Evolutionary conservation across 1,140 invertebrate genomes (phyloP), one percentile per base, ranked within the genome.

Genomic region (Formica selysi): DNA sequence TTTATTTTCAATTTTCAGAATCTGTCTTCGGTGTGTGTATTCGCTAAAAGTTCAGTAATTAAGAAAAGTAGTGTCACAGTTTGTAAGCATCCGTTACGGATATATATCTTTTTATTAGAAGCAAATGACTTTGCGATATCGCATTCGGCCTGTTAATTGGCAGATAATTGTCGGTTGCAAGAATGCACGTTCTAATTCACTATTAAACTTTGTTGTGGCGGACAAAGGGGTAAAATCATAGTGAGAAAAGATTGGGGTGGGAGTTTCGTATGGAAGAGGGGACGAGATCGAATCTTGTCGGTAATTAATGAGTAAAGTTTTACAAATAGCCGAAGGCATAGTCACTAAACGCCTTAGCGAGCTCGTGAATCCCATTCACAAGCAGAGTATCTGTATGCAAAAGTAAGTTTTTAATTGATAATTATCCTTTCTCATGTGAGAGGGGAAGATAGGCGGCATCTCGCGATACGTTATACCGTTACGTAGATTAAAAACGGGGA

Each of bases 301-400:
- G 90, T 93, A 93, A 93, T 93, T 93, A 93, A 93, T 93, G 92
- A 93, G 92, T 90, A 93, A 93, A 93, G 92, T 93, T 93, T 93
- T 92, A 92, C 92, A 93, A 93, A 93, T 92, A 93, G 91, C 91
- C 91, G 74, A 87, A 85, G 92, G 92, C 92, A 79, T 68, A 90
- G 89, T 92, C 87, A 87, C 89, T 91, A 91, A 91, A 91, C 88
- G 89, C 87, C 87, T 90, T 91, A 86, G 87, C 74, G 74, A 80
- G 87, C 88, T 88, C 88, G 89, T 90, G 91, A 90, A 91, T 91
- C 76, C 87, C 85, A 89, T 91, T 78, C 85, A 73, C 87, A 90
- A 91, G 87, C 83, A 76, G 83, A 81, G 86, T 90, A 89, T 89
- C 84, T 83, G 57, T 62, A 73, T 32, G 67, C 70, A 87, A 86